Evolutionary conservation across 1,140 invertebrate species (phyloP), one percentile per base, ranked within the genome.

Genomic region (Drosophila eugracilis): DNA sequence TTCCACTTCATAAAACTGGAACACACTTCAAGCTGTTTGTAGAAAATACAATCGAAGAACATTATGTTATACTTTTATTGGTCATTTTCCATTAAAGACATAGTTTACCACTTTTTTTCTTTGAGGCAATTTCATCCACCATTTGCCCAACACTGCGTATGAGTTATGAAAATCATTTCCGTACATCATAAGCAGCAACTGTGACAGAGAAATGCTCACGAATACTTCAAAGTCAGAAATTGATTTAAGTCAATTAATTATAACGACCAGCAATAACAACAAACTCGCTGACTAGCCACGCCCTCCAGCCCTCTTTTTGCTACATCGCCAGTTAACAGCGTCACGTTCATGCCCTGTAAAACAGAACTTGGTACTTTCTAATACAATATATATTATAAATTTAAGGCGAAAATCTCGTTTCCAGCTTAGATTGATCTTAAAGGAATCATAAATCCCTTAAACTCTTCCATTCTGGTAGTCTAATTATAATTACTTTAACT

Each of bases 201-300:
- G 78, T 37, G 67, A 45, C 37, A 22, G 62, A 57, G 67, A 67
- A 86, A 83, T 83, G 75, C 60, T 77, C 50, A 60, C 53, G 50
- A 78, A 81, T 86, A 88, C 78, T 85, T 86, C 83, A 86, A 83
- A 88, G 83, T 89, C 84, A 83, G 83, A 78, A 88, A 88, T 88
- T 88, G 83, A 88, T 88, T 88, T 78, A 89, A 88, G 83, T 78
- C 83, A 78, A 88, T 88, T 88, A 88, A 88, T 88, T 88, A 83
- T 71, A 78, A 81, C 78, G 62, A 83, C 48, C 65, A 77, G 76
- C 59, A 74, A 62, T 49, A 65, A 48, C 42, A 70, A 42, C 34
- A 70, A 41, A 17, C 4, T 48, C 21, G 28, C 53, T 21, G 28
- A 39, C 49, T 42, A 57, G 37, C 47, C 60, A 24, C 54, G 44